Conservation (phyloP, 2,113 vertebrate species). For the Etheostoma spectabile region DNA sequence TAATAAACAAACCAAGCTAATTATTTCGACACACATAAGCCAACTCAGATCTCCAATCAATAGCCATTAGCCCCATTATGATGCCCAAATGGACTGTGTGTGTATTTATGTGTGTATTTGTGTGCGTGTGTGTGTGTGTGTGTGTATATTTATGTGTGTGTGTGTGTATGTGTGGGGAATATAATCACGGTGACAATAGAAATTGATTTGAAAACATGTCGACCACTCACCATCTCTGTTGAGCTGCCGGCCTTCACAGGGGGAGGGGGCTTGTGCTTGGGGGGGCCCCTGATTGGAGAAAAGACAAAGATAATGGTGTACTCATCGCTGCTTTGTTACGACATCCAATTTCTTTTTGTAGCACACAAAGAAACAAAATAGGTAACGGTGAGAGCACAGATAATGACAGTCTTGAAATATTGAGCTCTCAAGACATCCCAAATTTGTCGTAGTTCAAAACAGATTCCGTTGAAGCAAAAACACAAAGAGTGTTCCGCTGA, state of each 20-base stretch:
- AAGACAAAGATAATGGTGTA: conserved; percentile 31
- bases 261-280: conserved; percentile 90
- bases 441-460: background rate
- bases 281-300: conserved; percentile 83
- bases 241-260: conserved; percentile 85
- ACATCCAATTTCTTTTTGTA: conserved; percentile 30
- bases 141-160: conserved; percentile 6
- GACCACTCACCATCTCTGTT: conserved; percentile 85
- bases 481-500: too few species aligned
- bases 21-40: conserved; percentile 68
- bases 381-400: background rate
- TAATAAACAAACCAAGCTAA: conserved; percentile 66
- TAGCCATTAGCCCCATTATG: conserved; percentile 73
- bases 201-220: conserved; percentile 52
- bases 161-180: conserved; percentile 15
- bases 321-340: conserved; percentile 8
- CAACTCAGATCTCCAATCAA: conserved; percentile 64
- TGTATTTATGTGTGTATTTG: conserved; percentile 12
- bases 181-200: conserved; percentile 50
- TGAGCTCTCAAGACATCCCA: background rate
- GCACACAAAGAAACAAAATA: background rate
- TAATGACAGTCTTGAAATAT: background rate
- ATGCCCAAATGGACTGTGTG: conserved; percentile 44
- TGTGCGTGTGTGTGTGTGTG: conserved; percentile 16
- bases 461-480: background rate